phyloP scores from a whole-genome alignment of 92 coral and sea anemone species.

The Blastomussa wellsi region DNA sequence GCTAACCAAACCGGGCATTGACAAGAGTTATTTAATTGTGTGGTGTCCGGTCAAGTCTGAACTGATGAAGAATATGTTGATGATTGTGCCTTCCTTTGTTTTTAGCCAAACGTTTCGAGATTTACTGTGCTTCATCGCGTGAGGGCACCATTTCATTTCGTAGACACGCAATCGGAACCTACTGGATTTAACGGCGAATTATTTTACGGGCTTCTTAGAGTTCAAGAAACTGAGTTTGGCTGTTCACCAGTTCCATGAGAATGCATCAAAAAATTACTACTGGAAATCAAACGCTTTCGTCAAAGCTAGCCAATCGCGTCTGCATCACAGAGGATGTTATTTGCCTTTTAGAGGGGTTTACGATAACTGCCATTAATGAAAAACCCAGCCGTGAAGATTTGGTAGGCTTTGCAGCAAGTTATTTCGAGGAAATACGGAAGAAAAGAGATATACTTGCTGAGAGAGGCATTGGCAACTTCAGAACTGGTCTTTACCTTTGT shows the following conservation, averaged over 20 bases:
- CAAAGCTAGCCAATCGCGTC: constrained; percentile 28
- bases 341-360: constrained; percentile 63
- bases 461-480: constrained; percentile 57
- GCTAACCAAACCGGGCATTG: constrained; percentile 22
- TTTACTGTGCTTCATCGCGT: constrained; percentile 28
- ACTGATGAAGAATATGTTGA: not conserved
- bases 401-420: constrained; percentile 58
- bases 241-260: not conserved
- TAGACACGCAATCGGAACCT: not conserved
- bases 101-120: not conserved
- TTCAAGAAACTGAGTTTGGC: not conserved
- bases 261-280: constrained; percentile 31
- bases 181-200: constrained; percentile 1
- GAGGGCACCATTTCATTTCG: constrained; percentile 8
- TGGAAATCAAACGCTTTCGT: constrained; percentile 15
- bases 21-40: constrained; percentile 9
- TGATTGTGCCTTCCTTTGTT: constrained; percentile 3
- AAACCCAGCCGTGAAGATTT: constrained; percentile 51
- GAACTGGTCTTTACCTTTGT: constrained; percentile 58
- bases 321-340: constrained; percentile 58
- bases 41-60: constrained; percentile 7
- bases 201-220: not conserved
- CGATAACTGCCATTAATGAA: constrained; percentile 51
- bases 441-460: constrained; percentile 51
- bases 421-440: constrained; percentile 51